Evolutionary conservation across 2,113 vertebrate genomes (phyloP).

Genomic region (Protobothrops flavoviridis): DNA sequence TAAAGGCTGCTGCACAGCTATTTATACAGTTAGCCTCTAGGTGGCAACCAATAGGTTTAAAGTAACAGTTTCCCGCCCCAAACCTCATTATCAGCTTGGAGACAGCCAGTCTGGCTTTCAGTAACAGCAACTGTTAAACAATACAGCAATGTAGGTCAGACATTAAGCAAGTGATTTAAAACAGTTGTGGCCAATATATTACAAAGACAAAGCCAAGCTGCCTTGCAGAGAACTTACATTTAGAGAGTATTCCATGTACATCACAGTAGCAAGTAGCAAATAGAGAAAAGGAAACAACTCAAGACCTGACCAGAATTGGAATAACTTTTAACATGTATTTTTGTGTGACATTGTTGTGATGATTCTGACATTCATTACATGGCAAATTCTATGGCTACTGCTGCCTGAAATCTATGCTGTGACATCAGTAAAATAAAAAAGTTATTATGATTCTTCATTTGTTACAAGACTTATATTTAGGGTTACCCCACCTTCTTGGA

Average conservation of each 20-base stretch:
- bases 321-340: not conserved
- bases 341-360: not conserved
- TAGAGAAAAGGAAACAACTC: not conserved
- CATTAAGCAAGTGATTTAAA: too few relatives aligned
- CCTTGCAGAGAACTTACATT: not conserved
- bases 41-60: too few relatives aligned
- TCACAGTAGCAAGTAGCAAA: not conserved
- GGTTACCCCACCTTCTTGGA: not conserved
- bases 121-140: too few relatives aligned
- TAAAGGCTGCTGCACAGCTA: too few relatives aligned
- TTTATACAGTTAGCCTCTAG: too few relatives aligned
- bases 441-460: not conserved
- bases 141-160: too few relatives aligned
- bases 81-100: too few relatives aligned
- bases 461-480: slow-evolving; percentile 3
- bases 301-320: not conserved
- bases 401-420: not conserved
- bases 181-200: too few relatives aligned
- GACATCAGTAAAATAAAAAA: not conserved
- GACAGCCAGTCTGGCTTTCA: too few relatives aligned
- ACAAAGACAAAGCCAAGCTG: not conserved
- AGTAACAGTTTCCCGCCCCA: too few relatives aligned
- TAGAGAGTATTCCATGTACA: not conserved
- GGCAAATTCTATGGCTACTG: slow-evolving; percentile 26
- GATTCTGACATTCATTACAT: not conserved